Evolutionary conservation across 2,888 invertebrate genomes (phyloP).

Genomic region (Xiphydria camelus): DNA sequence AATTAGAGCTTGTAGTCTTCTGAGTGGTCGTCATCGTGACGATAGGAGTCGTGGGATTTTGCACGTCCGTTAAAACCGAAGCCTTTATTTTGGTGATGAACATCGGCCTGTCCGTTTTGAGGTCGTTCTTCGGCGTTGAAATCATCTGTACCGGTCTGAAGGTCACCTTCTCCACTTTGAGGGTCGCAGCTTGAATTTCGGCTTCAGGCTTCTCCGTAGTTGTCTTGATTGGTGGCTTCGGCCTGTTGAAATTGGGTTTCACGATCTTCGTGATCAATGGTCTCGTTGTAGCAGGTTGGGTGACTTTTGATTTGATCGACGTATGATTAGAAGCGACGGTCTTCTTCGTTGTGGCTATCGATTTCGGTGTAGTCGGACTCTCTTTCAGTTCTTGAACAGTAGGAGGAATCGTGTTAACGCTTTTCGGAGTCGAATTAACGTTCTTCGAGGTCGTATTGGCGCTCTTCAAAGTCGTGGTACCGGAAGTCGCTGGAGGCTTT

Average conservation of each 20-base stretch:
- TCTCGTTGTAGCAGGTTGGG: slow-evolving; percentile 23
- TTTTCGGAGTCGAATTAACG: background rate
- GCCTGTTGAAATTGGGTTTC: slow-evolving; percentile 6
- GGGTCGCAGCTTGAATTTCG: slow-evolving; percentile 31
- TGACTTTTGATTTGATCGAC: background rate
- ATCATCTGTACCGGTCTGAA: slow-evolving; percentile 43
- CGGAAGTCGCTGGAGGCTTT: background rate
- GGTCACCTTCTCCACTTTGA: slow-evolving; percentile 53
- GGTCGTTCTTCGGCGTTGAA: slow-evolving; percentile 33
- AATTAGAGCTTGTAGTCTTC: slow-evolving; percentile 9
- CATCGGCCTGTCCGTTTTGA: slow-evolving; percentile 37
- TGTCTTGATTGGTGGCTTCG: slow-evolving; percentile 10
- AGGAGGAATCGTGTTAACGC: background rate
- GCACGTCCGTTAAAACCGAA: slow-evolving; percentile 62
- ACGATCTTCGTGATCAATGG: slow-evolving; percentile 24
- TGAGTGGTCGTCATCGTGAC: slow-evolving; percentile 39
- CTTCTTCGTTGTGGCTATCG: slow-evolving; percentile 26
- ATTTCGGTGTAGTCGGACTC: slow-evolving; percentile 25
- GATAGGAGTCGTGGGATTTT: slow-evolving; percentile 59
- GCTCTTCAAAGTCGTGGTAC: slow-evolving; percentile 1
- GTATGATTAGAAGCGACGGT: background rate
- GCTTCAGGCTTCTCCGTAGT: slow-evolving; percentile 21
- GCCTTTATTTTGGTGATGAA: slow-evolving; percentile 66
- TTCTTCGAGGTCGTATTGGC: background rate
- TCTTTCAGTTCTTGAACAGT: slow-evolving; percentile 7